phyloP scores from a whole-genome alignment of 2,113 vertebrate genomes.

The Leuciscus idus region DNA sequence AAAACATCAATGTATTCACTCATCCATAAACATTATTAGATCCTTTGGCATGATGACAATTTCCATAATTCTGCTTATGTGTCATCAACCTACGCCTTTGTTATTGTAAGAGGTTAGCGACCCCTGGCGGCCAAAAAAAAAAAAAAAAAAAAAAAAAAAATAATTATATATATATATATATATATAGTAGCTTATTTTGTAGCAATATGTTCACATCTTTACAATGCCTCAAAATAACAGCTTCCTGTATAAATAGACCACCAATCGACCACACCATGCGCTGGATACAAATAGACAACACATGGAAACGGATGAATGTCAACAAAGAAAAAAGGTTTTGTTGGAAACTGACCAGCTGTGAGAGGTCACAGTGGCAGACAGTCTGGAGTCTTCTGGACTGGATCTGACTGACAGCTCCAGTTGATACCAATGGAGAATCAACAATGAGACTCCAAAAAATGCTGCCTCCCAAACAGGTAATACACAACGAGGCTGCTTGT shows the following conservation, averaged over 20 bases:
- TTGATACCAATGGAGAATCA: conserved; percentile 10
- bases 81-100: no score
- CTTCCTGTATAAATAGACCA: neutral
- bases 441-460: neutral
- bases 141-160: no score
- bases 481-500: neutral
- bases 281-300: neutral
- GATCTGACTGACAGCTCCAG: conserved; percentile 14
- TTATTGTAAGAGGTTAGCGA: no score
- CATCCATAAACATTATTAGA: no score
- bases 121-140: no score
- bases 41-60: no score
- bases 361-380: conserved; percentile 30
- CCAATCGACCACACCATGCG: neutral
- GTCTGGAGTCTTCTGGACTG: conserved; percentile 8
- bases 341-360: conserved; percentile 17
- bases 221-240: neutral
- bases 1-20: no score
- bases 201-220: neutral
- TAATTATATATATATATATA: no score
- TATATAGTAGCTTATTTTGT: no score
- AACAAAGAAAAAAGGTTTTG: neutral
- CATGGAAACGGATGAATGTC: neutral
- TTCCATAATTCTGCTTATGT: no score
- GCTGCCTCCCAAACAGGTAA: conserved; percentile 3